A percentile compares a stretch with the other conserved stretches of the same genome.
Evolutionary conservation across 2,797 vertebrate species (phyloP).

Genomic region (Poecile montanus): DNA sequence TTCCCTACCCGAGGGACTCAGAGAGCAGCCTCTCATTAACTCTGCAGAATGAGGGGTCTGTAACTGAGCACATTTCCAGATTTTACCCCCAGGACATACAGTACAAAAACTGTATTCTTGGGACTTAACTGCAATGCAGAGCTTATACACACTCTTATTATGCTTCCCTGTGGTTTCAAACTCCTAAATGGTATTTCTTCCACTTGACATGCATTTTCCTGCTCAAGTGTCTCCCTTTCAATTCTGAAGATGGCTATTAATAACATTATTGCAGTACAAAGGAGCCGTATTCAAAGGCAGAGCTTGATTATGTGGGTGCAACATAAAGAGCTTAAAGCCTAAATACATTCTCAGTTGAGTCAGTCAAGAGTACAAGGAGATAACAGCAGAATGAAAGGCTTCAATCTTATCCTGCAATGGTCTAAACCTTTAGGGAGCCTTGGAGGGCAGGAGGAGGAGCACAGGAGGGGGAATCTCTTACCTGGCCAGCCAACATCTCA

Average conservation of each 20-base stretch:
- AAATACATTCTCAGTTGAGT: slow-evolving; percentile 15
- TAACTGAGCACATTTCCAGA: not conserved
- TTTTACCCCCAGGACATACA: not conserved
- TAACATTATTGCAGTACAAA: slow-evolving; percentile 50
- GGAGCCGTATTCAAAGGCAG: not conserved
- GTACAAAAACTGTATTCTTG: not conserved
- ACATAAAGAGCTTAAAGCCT: slow-evolving; percentile 40
- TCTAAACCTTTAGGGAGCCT: not conserved
- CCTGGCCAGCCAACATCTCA: slow-evolving; percentile 97
- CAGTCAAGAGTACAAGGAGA: slow-evolving; percentile 5
- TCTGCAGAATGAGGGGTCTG: not conserved
- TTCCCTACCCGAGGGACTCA: not conserved
- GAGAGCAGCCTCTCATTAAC: not conserved
- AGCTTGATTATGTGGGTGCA: slow-evolving; percentile 29
- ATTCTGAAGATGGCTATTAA: slow-evolving; percentile 29
- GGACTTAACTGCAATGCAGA: not conserved
- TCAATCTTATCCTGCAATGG: not conserved
- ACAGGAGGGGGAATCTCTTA: slow-evolving; percentile 61
- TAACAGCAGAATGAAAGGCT: not conserved
- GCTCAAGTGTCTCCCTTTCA: slow-evolving; percentile 43
- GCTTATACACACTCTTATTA: not conserved
- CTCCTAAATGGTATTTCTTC: slow-evolving; percentile 24
- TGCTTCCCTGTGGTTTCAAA: slow-evolving; percentile 3
- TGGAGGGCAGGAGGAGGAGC: not conserved
- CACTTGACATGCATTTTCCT: slow-evolving; percentile 21